These are phyloP conservation scores for honey bee (Apis mellifera) DNA, from an alignment of 1,140 invertebrate genomes.

Conservation along the genomic window DNA sequence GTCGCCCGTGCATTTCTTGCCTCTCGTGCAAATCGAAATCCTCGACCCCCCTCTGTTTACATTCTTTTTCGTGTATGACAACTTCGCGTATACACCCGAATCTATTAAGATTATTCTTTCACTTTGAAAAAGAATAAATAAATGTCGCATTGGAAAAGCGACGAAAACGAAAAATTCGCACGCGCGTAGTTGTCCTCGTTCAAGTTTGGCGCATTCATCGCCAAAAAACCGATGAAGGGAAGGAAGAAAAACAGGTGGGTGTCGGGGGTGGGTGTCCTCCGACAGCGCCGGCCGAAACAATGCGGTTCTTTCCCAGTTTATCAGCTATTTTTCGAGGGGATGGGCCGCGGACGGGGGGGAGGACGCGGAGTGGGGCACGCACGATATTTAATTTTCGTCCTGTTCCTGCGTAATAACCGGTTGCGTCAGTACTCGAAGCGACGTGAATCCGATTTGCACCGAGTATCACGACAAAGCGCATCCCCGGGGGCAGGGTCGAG, in stretches of 20 bases:
- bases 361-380: slow-evolving; percentile 35
- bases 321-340: slow-evolving; percentile 54
- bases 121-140: too few relatives aligned
- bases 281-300: background rate
- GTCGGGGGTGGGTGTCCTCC: background rate
- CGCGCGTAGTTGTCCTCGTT: background rate
- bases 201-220: background rate
- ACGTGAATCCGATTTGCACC: slow-evolving; percentile 65
- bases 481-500: slow-evolving; percentile 55
- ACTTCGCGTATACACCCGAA: too few relatives aligned
- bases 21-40: too few relatives aligned
- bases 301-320: slow-evolving; percentile 60
- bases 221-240: background rate
- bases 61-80: too few relatives aligned
- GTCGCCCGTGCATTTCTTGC: too few relatives aligned
- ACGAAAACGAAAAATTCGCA: too few relatives aligned
- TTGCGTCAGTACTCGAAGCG: slow-evolving; percentile 62
- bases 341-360: background rate
- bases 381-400: slow-evolving; percentile 66
- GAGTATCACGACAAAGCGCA: slow-evolving; percentile 67
- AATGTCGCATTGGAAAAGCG: too few relatives aligned
- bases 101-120: too few relatives aligned
- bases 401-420: slow-evolving; percentile 63
- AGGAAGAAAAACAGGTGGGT: background rate
- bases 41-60: too few relatives aligned